phyloP scores from a whole-genome alignment of 2,113 vertebrate genomes.

The Jaculus jaculus region DNA sequence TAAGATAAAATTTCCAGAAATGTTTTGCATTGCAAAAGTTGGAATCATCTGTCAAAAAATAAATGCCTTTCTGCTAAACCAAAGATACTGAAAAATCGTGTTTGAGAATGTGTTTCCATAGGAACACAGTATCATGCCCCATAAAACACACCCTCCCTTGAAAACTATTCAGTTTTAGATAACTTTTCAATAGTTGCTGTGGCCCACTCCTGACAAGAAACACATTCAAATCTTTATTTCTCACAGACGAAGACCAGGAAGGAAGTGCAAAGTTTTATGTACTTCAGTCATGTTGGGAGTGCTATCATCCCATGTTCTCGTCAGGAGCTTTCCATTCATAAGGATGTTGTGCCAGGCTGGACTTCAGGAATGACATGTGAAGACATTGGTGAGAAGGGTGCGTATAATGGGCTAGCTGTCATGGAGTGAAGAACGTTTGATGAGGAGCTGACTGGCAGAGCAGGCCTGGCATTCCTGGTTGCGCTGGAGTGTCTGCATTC shows the following conservation, averaged over 20 bases:
- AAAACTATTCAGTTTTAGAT: conserved; percentile 31
- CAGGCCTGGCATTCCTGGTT: not conserved
- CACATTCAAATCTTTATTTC: conserved; percentile 47
- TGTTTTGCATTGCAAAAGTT: conserved; percentile 60
- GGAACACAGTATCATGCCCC: conserved; percentile 43
- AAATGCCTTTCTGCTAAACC: conserved; percentile 57
- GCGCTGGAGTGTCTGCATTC: not conserved
- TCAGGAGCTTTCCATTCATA: not conserved
- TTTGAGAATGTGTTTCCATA: conserved; percentile 52
- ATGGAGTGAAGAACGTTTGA: not conserved
- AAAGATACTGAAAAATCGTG: conserved; percentile 60
- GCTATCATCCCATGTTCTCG: not conserved
- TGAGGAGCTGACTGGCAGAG: not conserved
- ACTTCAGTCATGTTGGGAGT: not conserved
- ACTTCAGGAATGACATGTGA: not conserved
- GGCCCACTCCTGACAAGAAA: not conserved
- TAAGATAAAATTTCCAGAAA: conserved; percentile 52
- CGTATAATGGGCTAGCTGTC: not conserved
- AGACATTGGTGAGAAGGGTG: not conserved
- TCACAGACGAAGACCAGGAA: conserved; percentile 13
- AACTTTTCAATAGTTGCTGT: conserved; percentile 23
- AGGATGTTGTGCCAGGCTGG: not conserved
- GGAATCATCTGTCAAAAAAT: conserved; percentile 67
- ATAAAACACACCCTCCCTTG: conserved; percentile 2
- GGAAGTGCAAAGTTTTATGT: conserved; percentile 5